These are phyloP conservation scores for Lutra lutra DNA, from an alignment of 2,797 vertebrate species.

Conservation along the genomic window DNA sequence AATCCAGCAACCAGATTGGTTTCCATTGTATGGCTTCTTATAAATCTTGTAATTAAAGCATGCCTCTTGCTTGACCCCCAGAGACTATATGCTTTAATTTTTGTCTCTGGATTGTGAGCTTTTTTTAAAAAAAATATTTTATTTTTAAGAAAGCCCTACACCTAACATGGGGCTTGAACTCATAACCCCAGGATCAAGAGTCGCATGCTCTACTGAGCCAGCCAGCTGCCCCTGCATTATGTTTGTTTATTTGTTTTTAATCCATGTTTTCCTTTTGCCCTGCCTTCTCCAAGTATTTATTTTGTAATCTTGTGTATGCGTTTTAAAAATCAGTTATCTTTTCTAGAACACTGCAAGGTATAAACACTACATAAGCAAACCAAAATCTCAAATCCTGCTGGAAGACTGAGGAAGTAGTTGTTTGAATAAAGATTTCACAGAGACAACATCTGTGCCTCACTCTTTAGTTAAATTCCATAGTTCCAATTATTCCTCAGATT, in stretches of 20 bases:
- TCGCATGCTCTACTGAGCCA: not conserved
- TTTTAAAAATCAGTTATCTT: not conserved
- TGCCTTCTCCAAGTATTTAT: not conserved
- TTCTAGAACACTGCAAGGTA: not conserved
- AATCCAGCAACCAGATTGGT: not conserved
- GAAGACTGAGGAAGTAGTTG: not conserved
- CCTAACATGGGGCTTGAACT: not conserved
- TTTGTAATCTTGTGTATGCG: not conserved
- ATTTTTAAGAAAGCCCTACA: not conserved
- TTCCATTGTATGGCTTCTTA: not conserved
- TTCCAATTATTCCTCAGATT: not conserved
- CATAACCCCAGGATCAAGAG: not conserved
- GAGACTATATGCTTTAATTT: not conserved
- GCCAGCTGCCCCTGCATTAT: not conserved
- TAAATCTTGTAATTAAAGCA: not conserved
- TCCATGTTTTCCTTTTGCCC: not conserved
- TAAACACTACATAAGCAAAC: not conserved
- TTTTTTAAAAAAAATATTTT: not conserved
- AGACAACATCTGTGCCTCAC: not conserved
- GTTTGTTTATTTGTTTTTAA: not conserved
- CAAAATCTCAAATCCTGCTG: not conserved
- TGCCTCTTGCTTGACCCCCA: not conserved
- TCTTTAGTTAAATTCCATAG: not conserved
- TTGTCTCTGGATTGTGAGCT: not conserved
- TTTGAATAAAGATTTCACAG: conserved; percentile 18